Conservation (phyloP, 2,797 vertebrate genomes). For the Microctenopoma steveboyesi region DNA sequence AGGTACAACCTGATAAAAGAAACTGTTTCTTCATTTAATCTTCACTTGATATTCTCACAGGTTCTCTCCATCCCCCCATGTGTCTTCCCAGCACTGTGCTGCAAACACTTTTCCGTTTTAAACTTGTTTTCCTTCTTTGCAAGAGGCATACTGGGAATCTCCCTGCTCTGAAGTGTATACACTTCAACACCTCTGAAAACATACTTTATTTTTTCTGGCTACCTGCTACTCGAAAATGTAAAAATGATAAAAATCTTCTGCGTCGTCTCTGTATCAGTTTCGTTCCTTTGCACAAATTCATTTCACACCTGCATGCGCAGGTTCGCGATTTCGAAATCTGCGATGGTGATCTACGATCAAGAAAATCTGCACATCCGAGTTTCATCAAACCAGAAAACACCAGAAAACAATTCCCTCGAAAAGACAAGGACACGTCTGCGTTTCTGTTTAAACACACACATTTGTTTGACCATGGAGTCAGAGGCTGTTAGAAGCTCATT, state of each 20-base stretch:
- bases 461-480: slow-evolving; percentile 7
- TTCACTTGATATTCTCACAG: slow-evolving; percentile 29
- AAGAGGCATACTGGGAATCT: slow-evolving; percentile 3
- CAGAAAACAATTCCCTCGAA: slow-evolving; percentile 27
- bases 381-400: slow-evolving; percentile 30
- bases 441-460: slow-evolving; percentile 9
- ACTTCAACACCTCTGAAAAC: slow-evolving; percentile 8
- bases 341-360: slow-evolving; percentile 18
- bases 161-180: slow-evolving; percentile 14
- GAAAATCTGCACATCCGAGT: slow-evolving; percentile 46
- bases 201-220: background rate
- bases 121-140: slow-evolving; percentile 12
- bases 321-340: slow-evolving; percentile 20
- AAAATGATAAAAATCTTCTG: background rate
- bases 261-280: background rate
- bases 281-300: slow-evolving; percentile 22
- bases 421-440: background rate
- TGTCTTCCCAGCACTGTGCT: slow-evolving; percentile 7
- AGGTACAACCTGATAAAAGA: slow-evolving; percentile 22
- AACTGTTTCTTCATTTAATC: slow-evolving; percentile 25
- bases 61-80: slow-evolving; percentile 8
- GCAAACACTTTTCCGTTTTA: slow-evolving; percentile 19
- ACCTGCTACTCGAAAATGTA: slow-evolving; percentile 13
- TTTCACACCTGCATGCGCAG: slow-evolving; percentile 24
- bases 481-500: slow-evolving; percentile 56